Percentiles rank a stretch among this genome's conserved stretches.
These are phyloP conservation scores for Euura saliciscinereae DNA, from an alignment of 1,140 invertebrate genomes.

Conservation along the genomic window DNA sequence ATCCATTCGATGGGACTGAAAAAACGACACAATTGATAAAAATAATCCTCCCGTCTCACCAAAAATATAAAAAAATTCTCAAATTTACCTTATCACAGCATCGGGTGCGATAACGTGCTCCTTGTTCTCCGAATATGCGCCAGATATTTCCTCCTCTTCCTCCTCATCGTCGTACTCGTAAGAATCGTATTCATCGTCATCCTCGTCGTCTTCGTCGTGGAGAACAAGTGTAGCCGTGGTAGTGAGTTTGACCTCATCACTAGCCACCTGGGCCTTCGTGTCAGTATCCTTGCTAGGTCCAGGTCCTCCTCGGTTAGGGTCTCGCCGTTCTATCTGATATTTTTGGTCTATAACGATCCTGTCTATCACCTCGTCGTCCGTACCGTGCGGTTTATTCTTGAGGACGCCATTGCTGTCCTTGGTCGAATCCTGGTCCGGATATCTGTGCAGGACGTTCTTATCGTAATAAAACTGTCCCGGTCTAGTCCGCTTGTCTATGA, in stretches of 20 bases:
- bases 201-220: neutral
- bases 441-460: constrained; percentile 62
- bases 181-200: neutral
- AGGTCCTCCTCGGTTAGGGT: constrained; percentile 4
- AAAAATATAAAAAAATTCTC: neutral
- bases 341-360: neutral
- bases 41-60: neutral
- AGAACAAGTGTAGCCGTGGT: constrained; percentile 9
- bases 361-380: neutral
- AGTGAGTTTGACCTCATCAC: neutral
- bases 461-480: constrained; percentile 61
- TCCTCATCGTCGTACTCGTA: neutral
- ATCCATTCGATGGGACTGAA: neutral
- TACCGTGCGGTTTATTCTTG: neutral
- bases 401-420: constrained; percentile 18
- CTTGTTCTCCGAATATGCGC: neutral
- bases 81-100: neutral
- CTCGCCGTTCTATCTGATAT: neutral
- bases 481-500: neutral
- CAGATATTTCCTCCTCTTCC: neutral
- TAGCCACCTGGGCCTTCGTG: neutral
- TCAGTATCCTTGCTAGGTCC: neutral
- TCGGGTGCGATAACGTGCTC: neutral
- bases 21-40: neutral
- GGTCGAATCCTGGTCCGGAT: constrained; percentile 49